Base-by-base conservation (phyloP, 1,140 invertebrate species). In the Drosophila baimaii region DNA sequence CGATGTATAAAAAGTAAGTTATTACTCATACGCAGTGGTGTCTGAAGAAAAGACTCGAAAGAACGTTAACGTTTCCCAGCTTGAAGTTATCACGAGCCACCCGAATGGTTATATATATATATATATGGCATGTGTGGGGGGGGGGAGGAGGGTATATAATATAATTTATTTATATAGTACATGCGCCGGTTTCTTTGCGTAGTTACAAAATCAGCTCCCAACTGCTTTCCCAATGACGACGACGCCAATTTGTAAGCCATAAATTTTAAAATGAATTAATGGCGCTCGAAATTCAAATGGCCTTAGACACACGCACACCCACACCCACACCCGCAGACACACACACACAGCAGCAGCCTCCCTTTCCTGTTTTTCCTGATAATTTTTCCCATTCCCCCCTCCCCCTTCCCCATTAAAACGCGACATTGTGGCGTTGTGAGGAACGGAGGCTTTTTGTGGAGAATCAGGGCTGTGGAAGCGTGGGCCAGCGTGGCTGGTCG, bases 191-290 rank as follows among this genome's bases (percentile, higher is more conserved):
- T 29, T 29, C 27, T 17, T 62, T 19, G 8, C 46, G 64, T 61
- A 44, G 65, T 63, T 63, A 64, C 61, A 66, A 75, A 74, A 66
- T 70, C 57, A 70, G 27, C 15, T 51, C 8, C 17, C 27, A 12
- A 33, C 13, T 25, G 25, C 13, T 12, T 29, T 41, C 52, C 29
- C 62, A 81, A 77, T 66, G 78, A 81, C 68, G 55, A 41, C 47
- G 76, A n/a, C 49, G 33, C 52, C 43, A 80, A 74, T 74, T 83
- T 89, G 79, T 88, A 77, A 62, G 83, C 84, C 64, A 88, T 88
- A 88, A 80, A 89, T 89, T 89, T 71, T 64, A 83, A 83, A 88
- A 74, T 83, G 72, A 88, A 89, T 88, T 88, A 89, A 88, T 89
- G 84, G 72, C 79, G 57, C 62, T 73, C 62, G 80, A 89, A 71